Conservation (phyloP, 2,888 invertebrate genomes). For the Heliconius cydno region DNA sequence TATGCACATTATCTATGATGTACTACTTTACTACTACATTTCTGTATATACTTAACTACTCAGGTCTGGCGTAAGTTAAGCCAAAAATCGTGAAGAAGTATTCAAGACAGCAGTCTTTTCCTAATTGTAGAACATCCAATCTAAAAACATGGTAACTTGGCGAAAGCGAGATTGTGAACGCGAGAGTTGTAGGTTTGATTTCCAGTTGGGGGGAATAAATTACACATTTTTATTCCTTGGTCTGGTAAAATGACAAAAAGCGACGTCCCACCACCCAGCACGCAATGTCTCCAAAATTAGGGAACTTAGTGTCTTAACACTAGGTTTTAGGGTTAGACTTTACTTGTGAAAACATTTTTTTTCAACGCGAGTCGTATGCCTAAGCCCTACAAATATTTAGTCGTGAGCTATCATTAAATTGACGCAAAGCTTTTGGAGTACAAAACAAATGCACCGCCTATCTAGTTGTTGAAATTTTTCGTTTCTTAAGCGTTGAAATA, state of each 20-base stretch:
- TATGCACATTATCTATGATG: not conserved
- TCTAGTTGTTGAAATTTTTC: not conserved
- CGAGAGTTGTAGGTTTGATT: not conserved
- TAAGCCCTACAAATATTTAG: not conserved
- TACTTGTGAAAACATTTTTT: not conserved
- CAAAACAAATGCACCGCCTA: not conserved
- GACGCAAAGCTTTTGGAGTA: not conserved
- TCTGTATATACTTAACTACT: not conserved
- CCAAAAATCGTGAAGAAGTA: too few relatives aligned
- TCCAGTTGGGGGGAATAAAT: not conserved
- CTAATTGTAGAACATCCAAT: too few relatives aligned
- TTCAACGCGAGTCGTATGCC: not conserved
- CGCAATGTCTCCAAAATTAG: not conserved
- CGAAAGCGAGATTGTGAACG: too few relatives aligned
- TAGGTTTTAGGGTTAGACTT: not conserved
- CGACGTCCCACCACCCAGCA: too few relatives aligned
- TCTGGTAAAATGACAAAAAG: too few relatives aligned
- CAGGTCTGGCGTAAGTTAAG: not conserved
- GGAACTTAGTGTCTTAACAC: too few relatives aligned
- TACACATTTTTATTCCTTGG: too few relatives aligned
- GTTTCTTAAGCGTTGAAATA: conserved; percentile 15
- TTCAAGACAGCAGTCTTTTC: too few relatives aligned
- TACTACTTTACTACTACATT: too few relatives aligned
- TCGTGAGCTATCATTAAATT: not conserved
- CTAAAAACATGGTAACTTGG: too few relatives aligned